phyloP scores from a whole-genome alignment of 2,113 vertebrate species.

The Ciconia stormi region DNA sequence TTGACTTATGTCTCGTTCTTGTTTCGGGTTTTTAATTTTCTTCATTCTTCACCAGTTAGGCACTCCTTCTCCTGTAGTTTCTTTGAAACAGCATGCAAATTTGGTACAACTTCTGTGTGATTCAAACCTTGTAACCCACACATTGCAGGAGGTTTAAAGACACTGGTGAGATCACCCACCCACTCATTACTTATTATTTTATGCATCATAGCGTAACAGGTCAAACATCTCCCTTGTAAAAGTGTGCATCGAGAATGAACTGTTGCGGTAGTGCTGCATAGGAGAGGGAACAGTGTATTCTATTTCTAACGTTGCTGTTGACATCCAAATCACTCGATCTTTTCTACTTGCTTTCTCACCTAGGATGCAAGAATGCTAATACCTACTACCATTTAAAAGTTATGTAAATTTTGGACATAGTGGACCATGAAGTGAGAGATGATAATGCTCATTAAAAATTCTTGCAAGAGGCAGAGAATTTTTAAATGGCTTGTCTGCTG shows the following conservation, averaged over 20 bases:
- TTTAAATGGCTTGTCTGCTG: neutral
- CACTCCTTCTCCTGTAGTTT: neutral
- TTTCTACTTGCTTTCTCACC: neutral
- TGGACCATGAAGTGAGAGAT: neutral
- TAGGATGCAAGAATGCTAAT: neutral
- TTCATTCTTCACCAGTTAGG: neutral
- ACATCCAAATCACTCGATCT: neutral
- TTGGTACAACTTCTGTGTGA: constrained; percentile 3
- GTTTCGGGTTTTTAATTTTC: neutral
- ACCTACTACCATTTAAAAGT: neutral
- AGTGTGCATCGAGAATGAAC: neutral
- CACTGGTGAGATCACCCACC: constrained; percentile 53
- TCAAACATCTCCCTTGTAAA: constrained; percentile 44
- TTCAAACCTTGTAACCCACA: constrained; percentile 52
- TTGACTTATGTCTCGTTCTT: neutral
- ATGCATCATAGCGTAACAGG: constrained; percentile 41
- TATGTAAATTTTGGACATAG: neutral
- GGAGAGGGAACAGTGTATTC: neutral
- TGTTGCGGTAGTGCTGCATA: neutral
- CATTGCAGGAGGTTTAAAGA: constrained; percentile 44
- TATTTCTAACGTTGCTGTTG: neutral
- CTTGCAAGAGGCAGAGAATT: neutral
- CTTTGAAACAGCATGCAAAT: neutral
- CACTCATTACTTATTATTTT: constrained; percentile 42
- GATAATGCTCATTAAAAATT: neutral